Base-by-base conservation (phyloP, 2,797 vertebrate species). In the Loris lydekkerianus region DNA sequence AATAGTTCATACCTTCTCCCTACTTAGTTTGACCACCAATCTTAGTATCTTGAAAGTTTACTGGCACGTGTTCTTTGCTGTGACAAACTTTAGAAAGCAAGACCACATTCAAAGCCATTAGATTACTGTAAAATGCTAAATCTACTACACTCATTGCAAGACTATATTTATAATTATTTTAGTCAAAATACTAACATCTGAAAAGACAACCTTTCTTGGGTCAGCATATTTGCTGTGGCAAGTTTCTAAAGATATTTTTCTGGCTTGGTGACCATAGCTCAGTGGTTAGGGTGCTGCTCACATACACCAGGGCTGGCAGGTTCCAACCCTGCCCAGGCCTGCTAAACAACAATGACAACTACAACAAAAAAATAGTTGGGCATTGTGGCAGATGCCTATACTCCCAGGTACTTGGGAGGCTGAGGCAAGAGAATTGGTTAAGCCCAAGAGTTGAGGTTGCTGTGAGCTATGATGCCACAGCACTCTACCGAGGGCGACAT, bases 1-100 rank as follows among this genome's bases (percentile, higher is more conserved):
- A 72, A 37, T 40, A 40, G 21, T 72, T 72, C 34, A 72, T 5
- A 70, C 46, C 10, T 77, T 56, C 3, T 70, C 31, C 60, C 82
- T 93, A 65, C 60, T 43, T 20, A 53, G 17, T 89, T 96, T 83
- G 95, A 72, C 90, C 80, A 56, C 23, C n/a, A 67, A 46, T 46
- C 10, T 81, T 78, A 76, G 31, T 61, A 63, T 95, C 63, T 89
- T 7, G 3, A 95, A 86, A 91, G 94, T 91, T 97, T 89, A 93
- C 81, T 94, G 76, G 82, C 56, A 46, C 85, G 73, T 97, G 53
- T 86, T 97, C 96, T 72, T 72, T 21, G 37, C 20, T 94, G 81
- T 98, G 97, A 97, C 97, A 90, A 94, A 91, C 63, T 91, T 80
- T 97, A 86, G n/a, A 73, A 95, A 84, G 84, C 86, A 94, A 2